These are phyloP conservation scores for Anisognathus igniventris DNA, from an alignment of 2,797 vertebrate species.

Conservation along the genomic window DNA sequence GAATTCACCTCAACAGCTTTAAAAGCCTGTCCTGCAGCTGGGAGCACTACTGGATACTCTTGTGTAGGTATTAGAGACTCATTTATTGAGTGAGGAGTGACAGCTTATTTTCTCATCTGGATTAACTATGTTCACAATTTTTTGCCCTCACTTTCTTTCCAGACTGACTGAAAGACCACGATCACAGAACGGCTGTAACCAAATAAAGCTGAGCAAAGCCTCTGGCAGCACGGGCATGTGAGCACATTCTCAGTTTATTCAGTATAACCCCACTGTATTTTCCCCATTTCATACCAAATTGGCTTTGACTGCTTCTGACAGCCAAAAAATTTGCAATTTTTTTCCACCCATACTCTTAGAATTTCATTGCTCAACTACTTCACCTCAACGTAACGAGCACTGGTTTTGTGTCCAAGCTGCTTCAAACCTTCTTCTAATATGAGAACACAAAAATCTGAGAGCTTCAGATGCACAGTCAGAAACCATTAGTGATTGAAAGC, in stretches of 20 bases:
- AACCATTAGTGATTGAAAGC: not conserved
- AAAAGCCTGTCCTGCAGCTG: not conserved
- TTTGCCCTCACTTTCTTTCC: not conserved
- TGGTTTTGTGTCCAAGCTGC: not conserved
- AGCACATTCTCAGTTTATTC: not conserved
- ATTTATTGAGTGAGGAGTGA: not conserved
- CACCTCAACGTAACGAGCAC: rapidly evolving
- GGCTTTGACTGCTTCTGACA: not conserved
- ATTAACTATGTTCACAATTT: not conserved
- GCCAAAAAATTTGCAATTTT: not conserved
- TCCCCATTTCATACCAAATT: not conserved
- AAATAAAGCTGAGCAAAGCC: not conserved
- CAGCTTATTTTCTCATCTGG: not conserved
- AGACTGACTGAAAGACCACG: not conserved
- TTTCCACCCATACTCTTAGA: not conserved
- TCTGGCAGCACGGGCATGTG: rapidly evolving
- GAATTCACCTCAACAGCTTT: not conserved
- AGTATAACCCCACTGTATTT: not conserved
- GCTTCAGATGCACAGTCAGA: not conserved
- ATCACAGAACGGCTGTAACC: not conserved
- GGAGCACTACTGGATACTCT: not conserved
- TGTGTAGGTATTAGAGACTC: not conserved
- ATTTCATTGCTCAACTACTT: not conserved
- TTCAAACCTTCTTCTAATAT: not conserved
- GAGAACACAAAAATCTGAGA: not conserved